Base-by-base conservation (phyloP, 2,113 vertebrate genomes). In the Hoplias malabaricus region DNA sequence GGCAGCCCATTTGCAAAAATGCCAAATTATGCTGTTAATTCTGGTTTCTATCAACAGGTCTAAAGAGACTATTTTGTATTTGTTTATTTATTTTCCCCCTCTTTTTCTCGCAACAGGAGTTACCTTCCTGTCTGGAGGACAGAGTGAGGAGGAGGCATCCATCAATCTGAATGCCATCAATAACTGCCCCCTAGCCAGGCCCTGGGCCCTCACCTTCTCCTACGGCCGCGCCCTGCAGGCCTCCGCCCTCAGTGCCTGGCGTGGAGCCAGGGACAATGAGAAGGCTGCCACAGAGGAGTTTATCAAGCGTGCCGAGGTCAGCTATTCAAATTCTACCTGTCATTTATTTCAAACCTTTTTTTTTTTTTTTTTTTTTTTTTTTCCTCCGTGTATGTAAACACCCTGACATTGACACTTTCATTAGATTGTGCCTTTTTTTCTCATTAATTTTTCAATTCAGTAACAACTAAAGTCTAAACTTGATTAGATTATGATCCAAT, bases 121-220 rank as follows among this genome's bases (percentile, higher is more conserved):
- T 84, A 99, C 98, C 10, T 99, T 99, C 93, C 81, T 99, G 77
- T 99, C 98, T 0, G 97, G 98, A 25, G 98, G 98, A 73, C 98
- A 99, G 90, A 99, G 97, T 0, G 98, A 99, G 83, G 98, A 98
- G 74, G 96, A 99, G 77, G 98, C 98, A 63, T 96, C 95, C 1
- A 87, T 99, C 85, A 98, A 99, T 88, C 95, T 99, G 76, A 98
- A 96, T 2, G 92, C 96, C 80, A 98, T 99, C 76, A 99, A 99
- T 90, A 95, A 83, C 61, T 98, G 96, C 70, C 94, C 94, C 0
- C 91, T 97, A 73, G 5, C 87, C 46, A 92, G 93, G 84, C 96
- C 97, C 1, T 99, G 98, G 97, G 96, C 98, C 1, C 93, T 99
- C 73, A 99, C 97, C 68, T 99, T 99, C 93, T 99, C 98, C 69